Percentiles rank a stretch among this genome's conserved stretches.
Evolutionary conservation across 2,888 invertebrate genomes (phyloP).

Genomic region (Boloria euphrosyne): DNA sequence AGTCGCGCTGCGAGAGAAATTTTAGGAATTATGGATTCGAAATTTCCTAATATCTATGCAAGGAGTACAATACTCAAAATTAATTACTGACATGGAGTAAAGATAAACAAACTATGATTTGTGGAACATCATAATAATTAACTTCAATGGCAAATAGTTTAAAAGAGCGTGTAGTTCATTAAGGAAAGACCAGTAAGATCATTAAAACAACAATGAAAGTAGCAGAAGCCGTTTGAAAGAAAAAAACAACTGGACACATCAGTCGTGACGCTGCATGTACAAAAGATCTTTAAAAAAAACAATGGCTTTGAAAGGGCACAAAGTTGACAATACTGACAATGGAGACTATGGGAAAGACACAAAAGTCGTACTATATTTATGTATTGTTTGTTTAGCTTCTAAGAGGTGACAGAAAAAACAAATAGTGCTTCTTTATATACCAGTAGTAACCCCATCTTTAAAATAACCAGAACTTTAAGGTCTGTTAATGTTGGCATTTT

Average conservation of each 20-base stretch:
- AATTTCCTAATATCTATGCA: neutral
- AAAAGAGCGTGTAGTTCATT: constrained; percentile 31
- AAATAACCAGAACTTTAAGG: constrained; percentile 46
- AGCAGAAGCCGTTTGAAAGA: constrained; percentile 40
- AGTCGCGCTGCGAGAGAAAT: constrained; percentile 65
- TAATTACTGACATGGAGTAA: neutral
- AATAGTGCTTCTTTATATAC: constrained; percentile 65
- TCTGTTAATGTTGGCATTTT: constrained; percentile 10
- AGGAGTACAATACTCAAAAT: neutral
- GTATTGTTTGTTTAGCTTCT: constrained; percentile 77
- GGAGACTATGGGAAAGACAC: constrained; percentile 66
- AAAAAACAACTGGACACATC: constrained; percentile 59
- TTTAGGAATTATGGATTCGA: constrained; percentile 56
- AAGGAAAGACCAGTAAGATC: constrained; percentile 37
- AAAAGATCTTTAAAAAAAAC: constrained; percentile 58
- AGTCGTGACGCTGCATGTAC: constrained; percentile 52
- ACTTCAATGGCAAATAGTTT: constrained; percentile 3
- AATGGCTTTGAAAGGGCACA: constrained; percentile 59
- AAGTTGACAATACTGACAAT: constrained; percentile 76
- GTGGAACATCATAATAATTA: neutral
- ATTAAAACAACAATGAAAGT: constrained; percentile 32
- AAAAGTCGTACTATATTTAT: constrained; percentile 71
- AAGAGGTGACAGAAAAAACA: constrained; percentile 76
- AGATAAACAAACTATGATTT: neutral
- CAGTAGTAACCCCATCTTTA: constrained; percentile 61